Evolutionary conservation across 2,888 invertebrate species (phyloP).

Genomic region (Neoaliturus tenellus): DNA sequence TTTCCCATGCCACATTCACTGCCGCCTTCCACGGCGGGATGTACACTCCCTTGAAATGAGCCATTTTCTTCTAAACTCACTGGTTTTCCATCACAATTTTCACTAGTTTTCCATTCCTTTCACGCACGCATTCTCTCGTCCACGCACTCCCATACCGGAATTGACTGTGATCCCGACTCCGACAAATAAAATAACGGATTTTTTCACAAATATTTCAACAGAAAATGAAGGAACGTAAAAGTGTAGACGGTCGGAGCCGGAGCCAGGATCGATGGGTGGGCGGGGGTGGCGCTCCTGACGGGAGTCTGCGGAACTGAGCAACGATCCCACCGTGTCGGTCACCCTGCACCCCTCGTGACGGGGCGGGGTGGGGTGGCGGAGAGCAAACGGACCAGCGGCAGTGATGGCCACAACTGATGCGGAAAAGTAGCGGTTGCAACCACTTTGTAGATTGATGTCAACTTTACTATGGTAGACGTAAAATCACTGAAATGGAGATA

Average conservation of each 20-base stretch:
- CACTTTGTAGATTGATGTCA: too few species aligned
- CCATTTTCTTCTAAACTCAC: slow-evolving; percentile 72
- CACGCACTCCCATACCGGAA: not conserved
- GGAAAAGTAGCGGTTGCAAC: too few species aligned
- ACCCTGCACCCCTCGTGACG: not conserved
- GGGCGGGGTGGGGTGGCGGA: too few species aligned
- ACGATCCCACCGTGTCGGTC: slow-evolving; percentile 14
- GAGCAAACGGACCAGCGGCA: too few species aligned
- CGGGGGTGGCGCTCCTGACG: slow-evolving; percentile 19
- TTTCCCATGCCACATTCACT: slow-evolving; percentile 89
- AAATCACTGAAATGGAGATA: too few species aligned
- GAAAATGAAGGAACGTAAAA: not conserved
- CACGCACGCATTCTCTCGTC: not conserved
- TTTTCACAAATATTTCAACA: not conserved
- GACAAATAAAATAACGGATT: not conserved
- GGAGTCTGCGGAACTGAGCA: slow-evolving; percentile 12
- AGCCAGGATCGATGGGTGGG: slow-evolving; percentile 36
- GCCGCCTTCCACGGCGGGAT: slow-evolving; percentile 82
- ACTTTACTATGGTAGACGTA: too few species aligned
- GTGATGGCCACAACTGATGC: too few species aligned
- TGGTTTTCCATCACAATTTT: not conserved
- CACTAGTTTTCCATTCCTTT: too few species aligned
- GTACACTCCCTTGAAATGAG: slow-evolving; percentile 79
- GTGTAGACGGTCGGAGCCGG: not conserved
- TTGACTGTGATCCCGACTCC: slow-evolving; percentile 10